Base-by-base conservation (phyloP, 2,797 vertebrate species). In the Silurus lanzhouensis region DNA sequence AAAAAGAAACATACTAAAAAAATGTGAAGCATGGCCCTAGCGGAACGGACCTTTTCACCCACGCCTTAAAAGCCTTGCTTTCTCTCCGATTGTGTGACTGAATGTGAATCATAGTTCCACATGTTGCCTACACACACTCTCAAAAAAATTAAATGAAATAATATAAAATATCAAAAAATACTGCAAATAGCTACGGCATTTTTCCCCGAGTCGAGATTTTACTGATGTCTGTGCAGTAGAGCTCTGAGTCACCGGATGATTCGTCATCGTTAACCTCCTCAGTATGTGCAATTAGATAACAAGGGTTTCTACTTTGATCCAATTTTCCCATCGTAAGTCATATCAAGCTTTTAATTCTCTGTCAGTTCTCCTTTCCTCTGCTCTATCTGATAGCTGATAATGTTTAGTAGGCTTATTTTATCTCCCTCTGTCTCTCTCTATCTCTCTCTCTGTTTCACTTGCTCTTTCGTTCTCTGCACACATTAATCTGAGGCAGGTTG, bases 401-500 rank as follows among this genome's bases (percentile, higher is more conserved):
- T 19, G 44, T 38, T 81, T 48, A 48, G 22, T 85, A 6, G 15
- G 25, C 58, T 78, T 58, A 66, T 64, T 46, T 17, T 61, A 7
- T 72, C 68, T 64, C 52, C 70, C 25, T 68, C 46, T 88, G 76
- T 27, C 17, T 63, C 27, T 67, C 81, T 68, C 57, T 87, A 67
- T 80, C 86, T 85, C 87, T 82, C 90, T 88, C 87, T 87, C 7
- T 76, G 27, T 74, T 1, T 15, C 75, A n/a, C 20, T 86, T 66
- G 90, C 70, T 61, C 92, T 75, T 80, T 92, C 25, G 48, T 71
- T 90, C 84, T 88, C 83, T 72, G 87, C 86, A 85, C 91, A 91
- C 91, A 93, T 94, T 94, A 94, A 94, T 94, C 92, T 91, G 89
- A 92, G 84, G 94, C 94, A 92, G 90, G 93, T 93, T 81, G 93